A percentile compares a stretch with the other conserved stretches of the same genome.
These are phyloP conservation scores for Zosterops pallidus DNA, from an alignment of 2,113 vertebrate genomes.

Conservation along the genomic window DNA sequence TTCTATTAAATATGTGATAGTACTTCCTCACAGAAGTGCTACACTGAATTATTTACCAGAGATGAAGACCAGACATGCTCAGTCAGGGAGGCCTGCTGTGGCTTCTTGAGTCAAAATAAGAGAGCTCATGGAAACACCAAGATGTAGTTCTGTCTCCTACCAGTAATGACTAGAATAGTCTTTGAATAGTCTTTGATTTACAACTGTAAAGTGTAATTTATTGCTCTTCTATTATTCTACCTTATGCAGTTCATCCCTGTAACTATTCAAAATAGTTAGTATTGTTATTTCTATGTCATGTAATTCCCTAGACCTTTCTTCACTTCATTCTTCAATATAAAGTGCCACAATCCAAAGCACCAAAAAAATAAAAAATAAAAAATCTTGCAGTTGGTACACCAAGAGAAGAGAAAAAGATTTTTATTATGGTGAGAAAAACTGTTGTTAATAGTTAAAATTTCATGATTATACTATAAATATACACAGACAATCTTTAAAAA, in stretches of 20 bases:
- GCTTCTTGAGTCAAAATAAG: not conserved
- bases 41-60: not conserved
- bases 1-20: not conserved
- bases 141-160: not conserved
- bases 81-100: not conserved
- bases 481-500: not conserved
- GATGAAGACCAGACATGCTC: not conserved
- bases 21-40: not conserved
- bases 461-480: not conserved
- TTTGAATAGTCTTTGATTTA: not conserved
- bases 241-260: not conserved
- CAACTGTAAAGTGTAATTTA: not conserved
- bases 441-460: not conserved
- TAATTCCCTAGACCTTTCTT: not conserved
- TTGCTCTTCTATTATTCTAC: not conserved
- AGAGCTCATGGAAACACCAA: not conserved
- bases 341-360: not conserved
- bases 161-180: not conserved
- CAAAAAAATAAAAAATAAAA: not conserved
- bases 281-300: not conserved
- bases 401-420: not conserved
- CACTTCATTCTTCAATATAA: not conserved
- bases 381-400: not conserved
- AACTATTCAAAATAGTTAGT: not conserved
- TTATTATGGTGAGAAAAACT: not conserved